phyloP scores from a whole-genome alignment of 2,888 invertebrate genomes.

The Drosophila maculinotata region DNA sequence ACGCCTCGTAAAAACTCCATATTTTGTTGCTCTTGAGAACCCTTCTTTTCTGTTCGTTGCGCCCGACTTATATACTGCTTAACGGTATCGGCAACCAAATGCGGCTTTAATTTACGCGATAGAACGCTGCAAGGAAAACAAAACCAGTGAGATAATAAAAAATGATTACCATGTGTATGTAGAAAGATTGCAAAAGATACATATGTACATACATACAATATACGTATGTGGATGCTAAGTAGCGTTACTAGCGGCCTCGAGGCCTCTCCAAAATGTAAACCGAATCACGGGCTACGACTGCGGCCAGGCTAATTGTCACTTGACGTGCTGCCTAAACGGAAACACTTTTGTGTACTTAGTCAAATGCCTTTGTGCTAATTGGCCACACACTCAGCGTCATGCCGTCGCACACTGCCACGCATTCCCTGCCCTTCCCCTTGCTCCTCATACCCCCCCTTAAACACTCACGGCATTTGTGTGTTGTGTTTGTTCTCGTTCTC shows the following conservation, averaged over 20 bases:
- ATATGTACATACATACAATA: neutral
- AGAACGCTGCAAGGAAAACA: constrained; percentile 75
- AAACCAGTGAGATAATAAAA: constrained; percentile 3
- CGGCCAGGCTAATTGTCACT: constrained; percentile 65
- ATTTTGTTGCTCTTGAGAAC: constrained; percentile 85
- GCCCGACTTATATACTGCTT: constrained; percentile 85
- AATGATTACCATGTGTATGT: too few relatives aligned
- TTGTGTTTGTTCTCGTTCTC: constrained; percentile 52
- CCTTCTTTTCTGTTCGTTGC: constrained; percentile 83
- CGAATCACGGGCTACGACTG: constrained; percentile 56
- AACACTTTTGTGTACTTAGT: constrained; percentile 79
- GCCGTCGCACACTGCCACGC: neutral
- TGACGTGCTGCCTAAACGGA: constrained; percentile 76
- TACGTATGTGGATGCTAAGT: constrained; percentile 3
- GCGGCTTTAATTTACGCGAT: constrained; percentile 85
- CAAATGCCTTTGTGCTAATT: constrained; percentile 79
- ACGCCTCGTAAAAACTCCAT: constrained; percentile 86
- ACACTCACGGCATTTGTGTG: constrained; percentile 40
- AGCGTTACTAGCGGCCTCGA: constrained; percentile 26
- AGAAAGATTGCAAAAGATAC: neutral
- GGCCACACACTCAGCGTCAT: constrained; percentile 70
- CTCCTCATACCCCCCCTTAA: constrained; percentile 14
- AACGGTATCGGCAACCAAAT: constrained; percentile 85
- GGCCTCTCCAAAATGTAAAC: constrained; percentile 74
- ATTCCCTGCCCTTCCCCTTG: neutral